Percentiles rank a stretch among this genome's conserved stretches.
These are phyloP conservation scores for Sorex maritimensis DNA, from an alignment of 2,797 vertebrate genomes.

Conservation along the genomic window DNA sequence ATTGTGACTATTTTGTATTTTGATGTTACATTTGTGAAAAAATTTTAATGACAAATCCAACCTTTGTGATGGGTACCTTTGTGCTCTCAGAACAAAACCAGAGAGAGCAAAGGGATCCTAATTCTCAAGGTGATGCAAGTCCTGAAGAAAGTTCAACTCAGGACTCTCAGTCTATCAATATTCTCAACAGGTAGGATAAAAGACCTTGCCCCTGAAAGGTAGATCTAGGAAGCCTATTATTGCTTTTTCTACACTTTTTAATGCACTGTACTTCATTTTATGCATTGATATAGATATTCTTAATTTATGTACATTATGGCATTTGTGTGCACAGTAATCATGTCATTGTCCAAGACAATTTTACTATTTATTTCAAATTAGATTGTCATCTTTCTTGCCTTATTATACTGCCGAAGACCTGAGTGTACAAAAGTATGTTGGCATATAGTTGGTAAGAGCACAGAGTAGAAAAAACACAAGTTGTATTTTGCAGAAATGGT, in stretches of 20 bases:
- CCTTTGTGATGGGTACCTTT: conserved; percentile 26
- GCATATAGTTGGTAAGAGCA: not conserved
- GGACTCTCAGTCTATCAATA: not conserved
- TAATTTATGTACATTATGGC: conserved; percentile 10
- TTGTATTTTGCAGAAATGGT: not conserved
- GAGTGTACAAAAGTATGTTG: not conserved
- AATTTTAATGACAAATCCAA: conserved; percentile 26
- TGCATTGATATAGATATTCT: not conserved
- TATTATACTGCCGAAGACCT: too few relatives aligned
- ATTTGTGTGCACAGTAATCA: too few relatives aligned
- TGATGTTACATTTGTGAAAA: conserved; percentile 15
- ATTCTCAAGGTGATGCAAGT: not conserved
- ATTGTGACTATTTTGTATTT: too few relatives aligned
- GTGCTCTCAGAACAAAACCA: not conserved
- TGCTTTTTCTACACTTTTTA: not conserved
- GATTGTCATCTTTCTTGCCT: too few relatives aligned
- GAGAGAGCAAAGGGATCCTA: not conserved
- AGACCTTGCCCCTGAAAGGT: conserved; percentile 18
- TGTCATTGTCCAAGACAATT: too few relatives aligned
- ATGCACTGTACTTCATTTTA: not conserved
- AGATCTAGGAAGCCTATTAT: not conserved
- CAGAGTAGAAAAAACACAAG: not conserved
- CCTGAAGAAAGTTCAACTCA: not conserved
- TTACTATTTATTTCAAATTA: too few relatives aligned
- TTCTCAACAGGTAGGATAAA: not conserved